Conservation (phyloP, 2,113 vertebrate genomes). For the Lophochroa leadbeateri region DNA sequence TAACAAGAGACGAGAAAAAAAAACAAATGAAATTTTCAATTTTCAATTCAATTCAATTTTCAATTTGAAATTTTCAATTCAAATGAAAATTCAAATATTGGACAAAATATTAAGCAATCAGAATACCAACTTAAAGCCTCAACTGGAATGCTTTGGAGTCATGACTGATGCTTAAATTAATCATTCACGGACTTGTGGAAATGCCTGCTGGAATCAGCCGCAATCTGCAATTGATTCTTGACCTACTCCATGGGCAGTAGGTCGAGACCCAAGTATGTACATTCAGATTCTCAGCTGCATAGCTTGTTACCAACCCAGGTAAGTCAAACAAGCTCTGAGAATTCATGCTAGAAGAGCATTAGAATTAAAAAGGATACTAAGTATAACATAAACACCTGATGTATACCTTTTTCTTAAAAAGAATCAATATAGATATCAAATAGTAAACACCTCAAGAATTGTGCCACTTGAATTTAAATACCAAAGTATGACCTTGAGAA, state of each 20-base stretch:
- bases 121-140: background rate
- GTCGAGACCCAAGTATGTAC: background rate
- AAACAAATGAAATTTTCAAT: background rate
- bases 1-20: background rate
- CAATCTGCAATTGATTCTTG: background rate
- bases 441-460: background rate
- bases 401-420: background rate
- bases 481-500: background rate
- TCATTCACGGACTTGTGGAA: background rate
- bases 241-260: background rate
- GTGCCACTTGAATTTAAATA: background rate
- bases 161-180: background rate
- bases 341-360: background rate
- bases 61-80: background rate
- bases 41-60: background rate
- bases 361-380: background rate
- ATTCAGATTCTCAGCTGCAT: background rate
- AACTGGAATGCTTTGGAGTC: background rate
- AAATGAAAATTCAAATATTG: background rate
- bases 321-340: background rate
- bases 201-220: background rate
- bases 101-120: background rate
- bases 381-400: background rate
- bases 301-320: background rate
- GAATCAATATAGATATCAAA: background rate